Conservation (phyloP, 2,888 invertebrate species). For the Schizotus pectinicornis region DNA sequence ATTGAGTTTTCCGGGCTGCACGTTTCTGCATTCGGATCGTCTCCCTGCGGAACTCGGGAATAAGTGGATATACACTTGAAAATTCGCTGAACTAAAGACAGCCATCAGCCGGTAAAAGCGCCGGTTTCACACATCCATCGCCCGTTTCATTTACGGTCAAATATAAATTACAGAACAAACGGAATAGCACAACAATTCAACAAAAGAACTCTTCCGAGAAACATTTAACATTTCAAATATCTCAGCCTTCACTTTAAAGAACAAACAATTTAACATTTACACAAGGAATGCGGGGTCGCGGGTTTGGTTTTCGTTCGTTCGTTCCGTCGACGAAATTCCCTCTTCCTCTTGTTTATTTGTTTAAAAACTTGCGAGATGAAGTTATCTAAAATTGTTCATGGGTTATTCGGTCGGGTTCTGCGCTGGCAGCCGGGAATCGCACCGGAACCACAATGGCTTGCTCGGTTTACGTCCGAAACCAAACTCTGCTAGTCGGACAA, state of each 20-base stretch:
- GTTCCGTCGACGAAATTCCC: conserved; percentile 5
- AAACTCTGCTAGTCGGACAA: conserved; percentile 15
- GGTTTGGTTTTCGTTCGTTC: too few species aligned
- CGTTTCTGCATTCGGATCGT: too few species aligned
- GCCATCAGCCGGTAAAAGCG: too few species aligned
- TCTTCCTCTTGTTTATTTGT: too few species aligned
- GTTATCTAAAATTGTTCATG: too few species aligned
- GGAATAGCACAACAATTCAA: conserved; percentile 6
- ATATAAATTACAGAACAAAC: conserved; percentile 19
- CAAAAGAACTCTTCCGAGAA: conserved; percentile 21
- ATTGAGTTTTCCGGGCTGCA: too few species aligned
- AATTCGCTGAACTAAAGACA: too few species aligned
- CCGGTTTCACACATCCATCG: too few species aligned
- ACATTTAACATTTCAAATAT: conserved; percentile 27
- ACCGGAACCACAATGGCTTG: conserved; percentile 12
- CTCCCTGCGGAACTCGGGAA: too few species aligned
- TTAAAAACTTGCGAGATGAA: too few species aligned
- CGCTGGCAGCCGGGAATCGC: neutral
- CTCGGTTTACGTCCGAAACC: conserved; percentile 14
- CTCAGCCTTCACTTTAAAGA: conserved; percentile 25
- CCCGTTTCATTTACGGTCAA: conserved; percentile 12
- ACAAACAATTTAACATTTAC: conserved; percentile 25
- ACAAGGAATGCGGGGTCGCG: conserved; percentile 21
- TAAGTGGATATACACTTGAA: too few species aligned
- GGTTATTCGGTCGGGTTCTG: too few species aligned